Conservation (phyloP, 2,113 vertebrate genomes). For the Channa argus region DNA sequence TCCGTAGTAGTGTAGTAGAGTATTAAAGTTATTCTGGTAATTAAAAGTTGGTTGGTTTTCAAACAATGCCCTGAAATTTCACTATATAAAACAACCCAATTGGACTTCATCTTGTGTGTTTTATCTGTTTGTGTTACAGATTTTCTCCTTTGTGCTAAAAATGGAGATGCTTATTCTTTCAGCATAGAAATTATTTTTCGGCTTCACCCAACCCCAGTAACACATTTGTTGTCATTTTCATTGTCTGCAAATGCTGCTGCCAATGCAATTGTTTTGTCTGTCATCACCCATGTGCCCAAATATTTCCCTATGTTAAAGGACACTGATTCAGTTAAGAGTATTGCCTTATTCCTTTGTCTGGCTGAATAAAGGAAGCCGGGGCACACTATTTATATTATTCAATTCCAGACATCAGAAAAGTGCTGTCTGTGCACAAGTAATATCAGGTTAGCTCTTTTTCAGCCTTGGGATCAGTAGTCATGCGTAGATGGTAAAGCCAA, state of each 20-base stretch:
- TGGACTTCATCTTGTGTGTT: neutral
- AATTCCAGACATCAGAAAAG: conserved; percentile 50
- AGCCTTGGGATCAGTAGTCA: conserved; percentile 41
- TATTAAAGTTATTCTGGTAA: conserved; percentile 36
- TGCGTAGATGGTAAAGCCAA: conserved; percentile 32
- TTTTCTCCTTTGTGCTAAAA: neutral
- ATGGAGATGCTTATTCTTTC: neutral
- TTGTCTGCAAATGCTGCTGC: neutral
- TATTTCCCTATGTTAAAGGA: conserved; percentile 6
- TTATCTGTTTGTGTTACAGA: neutral
- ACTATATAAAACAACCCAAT: neutral
- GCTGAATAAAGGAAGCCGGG: conserved; percentile 10
- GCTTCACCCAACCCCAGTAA: neutral
- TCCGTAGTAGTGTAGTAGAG: no score
- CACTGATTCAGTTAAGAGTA: neutral
- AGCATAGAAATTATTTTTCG: conserved; percentile 9
- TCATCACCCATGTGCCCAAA: conserved; percentile 2
- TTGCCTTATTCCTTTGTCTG: neutral
- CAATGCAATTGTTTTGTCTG: neutral
- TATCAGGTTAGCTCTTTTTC: conserved; percentile 56
- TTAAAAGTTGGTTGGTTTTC: conserved; percentile 22
- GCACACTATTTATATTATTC: conserved; percentile 46
- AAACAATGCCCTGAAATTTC: conserved; percentile 9
- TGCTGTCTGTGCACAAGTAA: conserved; percentile 39
- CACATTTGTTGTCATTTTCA: conserved; percentile 2